phyloP scores from a whole-genome alignment of 2,797 vertebrate genomes.

The Simalia tracyae region DNA sequence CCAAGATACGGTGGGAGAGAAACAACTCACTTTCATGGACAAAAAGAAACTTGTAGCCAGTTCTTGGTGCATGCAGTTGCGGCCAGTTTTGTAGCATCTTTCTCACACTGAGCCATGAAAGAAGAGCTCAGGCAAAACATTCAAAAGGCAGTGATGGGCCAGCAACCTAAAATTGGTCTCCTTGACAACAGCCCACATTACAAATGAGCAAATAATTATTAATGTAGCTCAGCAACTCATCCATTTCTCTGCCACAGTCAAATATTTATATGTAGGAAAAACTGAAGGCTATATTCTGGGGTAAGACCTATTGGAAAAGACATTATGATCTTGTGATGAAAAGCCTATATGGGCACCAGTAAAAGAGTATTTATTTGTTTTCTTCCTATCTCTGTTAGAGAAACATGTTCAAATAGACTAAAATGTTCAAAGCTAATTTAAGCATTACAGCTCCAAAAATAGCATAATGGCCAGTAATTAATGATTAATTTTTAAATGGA shows the following conservation, averaged over 20 bases:
- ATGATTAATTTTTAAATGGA: background rate
- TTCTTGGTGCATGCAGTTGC: background rate
- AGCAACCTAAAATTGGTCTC: conserved; percentile 10
- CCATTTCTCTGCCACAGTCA: background rate
- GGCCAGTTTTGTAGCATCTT: background rate
- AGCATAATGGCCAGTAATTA: background rate
- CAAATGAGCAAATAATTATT: conserved; percentile 35
- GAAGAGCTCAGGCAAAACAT: background rate
- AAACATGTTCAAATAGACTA: background rate
- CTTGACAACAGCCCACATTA: conserved; percentile 31
- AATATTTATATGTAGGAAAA: conserved; percentile 24
- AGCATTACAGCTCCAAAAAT: background rate
- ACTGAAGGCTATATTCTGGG: background rate
- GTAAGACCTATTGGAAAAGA: background rate
- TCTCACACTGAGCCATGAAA: background rate
- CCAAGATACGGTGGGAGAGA: background rate
- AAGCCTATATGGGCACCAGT: background rate
- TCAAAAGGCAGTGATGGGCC: conserved; percentile 5
- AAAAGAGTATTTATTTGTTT: background rate
- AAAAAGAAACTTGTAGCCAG: background rate
- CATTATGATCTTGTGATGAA: conserved; percentile 27
- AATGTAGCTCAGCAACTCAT: conserved; percentile 20
- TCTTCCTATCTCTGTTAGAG: background rate
- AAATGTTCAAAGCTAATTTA: background rate
- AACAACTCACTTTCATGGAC: background rate